These are phyloP conservation scores for Micropoecilia bifurca DNA, from an alignment of 2,797 vertebrate species.

Conservation along the genomic window DNA sequence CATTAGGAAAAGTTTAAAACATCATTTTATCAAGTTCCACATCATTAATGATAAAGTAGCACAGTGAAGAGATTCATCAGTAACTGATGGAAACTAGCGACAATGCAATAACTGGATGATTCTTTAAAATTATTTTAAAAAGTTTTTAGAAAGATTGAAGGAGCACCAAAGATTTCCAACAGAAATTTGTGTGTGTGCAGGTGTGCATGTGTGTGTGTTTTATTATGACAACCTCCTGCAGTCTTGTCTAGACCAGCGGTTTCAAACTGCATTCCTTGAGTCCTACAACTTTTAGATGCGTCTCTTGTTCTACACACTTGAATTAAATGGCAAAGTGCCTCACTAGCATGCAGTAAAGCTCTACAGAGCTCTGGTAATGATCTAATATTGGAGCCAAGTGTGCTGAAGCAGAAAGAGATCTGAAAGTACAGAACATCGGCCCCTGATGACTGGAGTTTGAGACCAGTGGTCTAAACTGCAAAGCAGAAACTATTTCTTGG, in stretches of 20 bases:
- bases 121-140: not conserved
- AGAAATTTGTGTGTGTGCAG: not conserved
- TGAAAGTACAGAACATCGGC: too few species aligned
- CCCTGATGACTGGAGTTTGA: too few species aligned
- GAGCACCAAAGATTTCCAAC: not conserved
- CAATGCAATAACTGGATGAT: not conserved
- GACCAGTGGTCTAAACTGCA: not conserved
- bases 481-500: not conserved
- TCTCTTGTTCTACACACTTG: too few species aligned
- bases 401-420: too few species aligned
- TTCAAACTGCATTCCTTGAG: too few species aligned
- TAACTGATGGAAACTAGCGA: not conserved
- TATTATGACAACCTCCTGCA: not conserved
- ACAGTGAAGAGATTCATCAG: not conserved
- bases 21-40: not conserved
- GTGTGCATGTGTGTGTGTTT: not conserved
- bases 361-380: too few species aligned
- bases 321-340: too few species aligned
- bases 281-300: too few species aligned
- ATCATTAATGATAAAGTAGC: not conserved
- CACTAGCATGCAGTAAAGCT: too few species aligned
- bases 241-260: not conserved
- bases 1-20: not conserved
- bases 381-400: too few species aligned
- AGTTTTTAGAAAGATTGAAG: not conserved